Evolutionary conservation across 2,113 vertebrate genomes (phyloP).

Genomic region (Fukomys damarensis): DNA sequence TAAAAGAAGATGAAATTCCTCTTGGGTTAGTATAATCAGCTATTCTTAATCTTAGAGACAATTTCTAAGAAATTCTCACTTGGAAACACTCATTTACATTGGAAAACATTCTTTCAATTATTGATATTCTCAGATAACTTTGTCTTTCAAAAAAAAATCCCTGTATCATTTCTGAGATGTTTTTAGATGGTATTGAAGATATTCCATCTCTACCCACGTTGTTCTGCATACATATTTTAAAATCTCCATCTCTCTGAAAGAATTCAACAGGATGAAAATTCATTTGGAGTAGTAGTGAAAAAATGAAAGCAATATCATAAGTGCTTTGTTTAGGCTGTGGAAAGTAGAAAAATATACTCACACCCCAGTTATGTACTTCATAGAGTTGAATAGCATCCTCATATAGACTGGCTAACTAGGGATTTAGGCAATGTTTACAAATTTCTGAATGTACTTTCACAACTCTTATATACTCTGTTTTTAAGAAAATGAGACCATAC

Average conservation of each 20-base stretch:
- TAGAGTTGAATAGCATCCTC: neutral
- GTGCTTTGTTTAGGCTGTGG: conserved; percentile 8
- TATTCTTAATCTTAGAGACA: neutral
- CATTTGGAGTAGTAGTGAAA: neutral
- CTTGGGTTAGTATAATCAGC: neutral
- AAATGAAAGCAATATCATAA: conserved; percentile 46
- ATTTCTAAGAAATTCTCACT: neutral
- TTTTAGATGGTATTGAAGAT: neutral
- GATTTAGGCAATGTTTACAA: conserved; percentile 22
- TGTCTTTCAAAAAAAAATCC: neutral
- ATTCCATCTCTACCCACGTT: neutral
- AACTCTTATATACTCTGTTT: conserved; percentile 47
- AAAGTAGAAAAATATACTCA: conserved; percentile 61
- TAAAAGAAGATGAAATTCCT: neutral
- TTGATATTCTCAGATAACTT: conserved; percentile 16
- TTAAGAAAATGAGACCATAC: neutral
- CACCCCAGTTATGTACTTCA: conserved; percentile 16
- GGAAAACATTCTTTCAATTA: conserved; percentile 27
- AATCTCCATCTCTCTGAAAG: neutral
- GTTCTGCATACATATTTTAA: neutral
- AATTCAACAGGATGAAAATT: neutral
- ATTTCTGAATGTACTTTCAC: neutral
- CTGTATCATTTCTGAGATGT: neutral
- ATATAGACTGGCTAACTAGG: neutral
- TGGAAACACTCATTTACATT: neutral